These are phyloP conservation scores for Oasisia sp. DNA, from an alignment of 2,888 invertebrate species.

Conservation along the genomic window DNA sequence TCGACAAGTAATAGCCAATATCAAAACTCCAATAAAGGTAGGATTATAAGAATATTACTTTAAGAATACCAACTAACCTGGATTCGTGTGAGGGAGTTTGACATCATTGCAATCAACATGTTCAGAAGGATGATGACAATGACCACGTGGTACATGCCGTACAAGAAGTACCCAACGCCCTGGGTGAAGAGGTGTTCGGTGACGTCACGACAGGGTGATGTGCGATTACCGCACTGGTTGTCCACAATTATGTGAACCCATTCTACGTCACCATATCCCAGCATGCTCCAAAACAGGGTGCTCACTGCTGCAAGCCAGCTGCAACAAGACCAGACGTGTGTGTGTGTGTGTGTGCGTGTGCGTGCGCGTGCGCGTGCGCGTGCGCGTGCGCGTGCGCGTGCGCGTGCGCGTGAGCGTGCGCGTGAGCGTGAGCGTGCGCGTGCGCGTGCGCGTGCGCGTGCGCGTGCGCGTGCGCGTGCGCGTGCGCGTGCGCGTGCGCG, in stretches of 20 bases:
- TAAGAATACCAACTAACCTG: background rate
- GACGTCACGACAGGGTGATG: background rate
- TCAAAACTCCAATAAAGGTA: too few relatives aligned
- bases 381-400: background rate
- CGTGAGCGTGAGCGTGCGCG: background rate
- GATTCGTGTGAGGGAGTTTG: background rate
- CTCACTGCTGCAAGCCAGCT: background rate
- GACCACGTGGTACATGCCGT: slow-evolving; percentile 6
- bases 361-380: background rate
- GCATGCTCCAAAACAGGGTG: slow-evolving; percentile 13
- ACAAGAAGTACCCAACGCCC: background rate
- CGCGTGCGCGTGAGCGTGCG: background rate
- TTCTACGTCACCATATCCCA: background rate
- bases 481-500: background rate
- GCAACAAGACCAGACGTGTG: background rate
- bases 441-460: background rate
- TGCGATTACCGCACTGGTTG: background rate
- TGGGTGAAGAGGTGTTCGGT: background rate
- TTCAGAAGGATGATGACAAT: background rate
- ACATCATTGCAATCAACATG: slow-evolving; percentile 5
- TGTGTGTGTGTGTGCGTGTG: background rate
- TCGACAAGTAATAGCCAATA: too few relatives aligned
- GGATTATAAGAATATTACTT: background rate
- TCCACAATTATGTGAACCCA: background rate
- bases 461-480: background rate